These are phyloP conservation scores for Penaeus chinensis DNA, from an alignment of 1,140 invertebrate genomes.

Conservation along the genomic window DNA sequence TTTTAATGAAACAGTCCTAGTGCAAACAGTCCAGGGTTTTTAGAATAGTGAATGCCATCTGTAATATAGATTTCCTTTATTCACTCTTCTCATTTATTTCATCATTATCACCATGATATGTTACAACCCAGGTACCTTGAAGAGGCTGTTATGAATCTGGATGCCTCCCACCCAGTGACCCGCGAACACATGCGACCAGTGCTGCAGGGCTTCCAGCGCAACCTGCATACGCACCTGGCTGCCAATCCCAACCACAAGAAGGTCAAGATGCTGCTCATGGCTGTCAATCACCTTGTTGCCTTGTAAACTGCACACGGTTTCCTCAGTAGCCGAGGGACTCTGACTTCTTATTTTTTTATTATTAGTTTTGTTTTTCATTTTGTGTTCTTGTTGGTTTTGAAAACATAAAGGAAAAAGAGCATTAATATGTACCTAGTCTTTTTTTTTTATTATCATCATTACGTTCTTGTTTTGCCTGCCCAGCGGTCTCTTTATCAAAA, in stretches of 20 bases:
- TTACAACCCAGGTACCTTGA: constrained; percentile 80
- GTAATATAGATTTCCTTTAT: not conserved
- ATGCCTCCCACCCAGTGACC: constrained; percentile 80
- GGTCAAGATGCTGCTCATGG: constrained; percentile 84
- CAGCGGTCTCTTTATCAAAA: too few species aligned
- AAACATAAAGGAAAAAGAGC: too few species aligned
- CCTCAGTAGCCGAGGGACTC: not conserved
- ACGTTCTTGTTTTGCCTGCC: too few species aligned
- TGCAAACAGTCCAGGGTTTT: not conserved
- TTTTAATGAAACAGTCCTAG: not conserved
- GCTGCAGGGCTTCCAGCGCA: constrained; percentile 79
- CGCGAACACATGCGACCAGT: constrained; percentile 86
- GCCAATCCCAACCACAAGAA: constrained; percentile 78
- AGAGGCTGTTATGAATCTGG: constrained; percentile 87
- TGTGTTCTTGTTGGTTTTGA: too few species aligned
- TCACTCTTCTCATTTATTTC: not conserved
- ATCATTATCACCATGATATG: not conserved
- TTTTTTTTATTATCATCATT: too few species aligned
- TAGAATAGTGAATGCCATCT: not conserved
- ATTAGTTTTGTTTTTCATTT: too few species aligned
- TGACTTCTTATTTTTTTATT: not conserved
- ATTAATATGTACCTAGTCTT: too few species aligned
- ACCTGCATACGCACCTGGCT: constrained; percentile 78
- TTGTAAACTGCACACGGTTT: constrained; percentile 2
- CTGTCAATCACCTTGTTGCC: constrained; percentile 71